Percentiles rank a stretch among this genome's conserved stretches.
These are phyloP conservation scores for Mesoligia furuncula DNA, from an alignment of 2,888 invertebrate genomes.

Conservation along the genomic window DNA sequence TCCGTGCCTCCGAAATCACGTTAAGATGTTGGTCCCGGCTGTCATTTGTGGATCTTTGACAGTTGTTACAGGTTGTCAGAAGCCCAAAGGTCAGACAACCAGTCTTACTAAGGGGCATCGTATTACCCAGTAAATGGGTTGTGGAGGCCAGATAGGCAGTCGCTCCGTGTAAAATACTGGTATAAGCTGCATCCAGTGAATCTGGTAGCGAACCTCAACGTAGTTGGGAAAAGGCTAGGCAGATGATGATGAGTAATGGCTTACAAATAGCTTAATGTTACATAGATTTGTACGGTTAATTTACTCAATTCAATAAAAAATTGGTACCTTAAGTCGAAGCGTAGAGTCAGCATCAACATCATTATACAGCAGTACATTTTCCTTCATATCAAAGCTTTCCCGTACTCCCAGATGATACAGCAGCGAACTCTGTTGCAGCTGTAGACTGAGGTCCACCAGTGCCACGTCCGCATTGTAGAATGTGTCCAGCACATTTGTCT, in stretches of 20 bases:
- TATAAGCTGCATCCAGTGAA: not conserved
- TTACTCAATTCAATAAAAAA: not conserved
- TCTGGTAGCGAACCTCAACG: not conserved
- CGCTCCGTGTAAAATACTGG: too few relatives aligned
- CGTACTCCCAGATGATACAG: constrained; percentile 99
- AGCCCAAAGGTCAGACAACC: not conserved
- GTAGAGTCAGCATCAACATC: constrained; percentile 97
- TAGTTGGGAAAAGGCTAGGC: not conserved
- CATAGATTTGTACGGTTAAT: not conserved
- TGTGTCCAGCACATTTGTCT: constrained; percentile 97
- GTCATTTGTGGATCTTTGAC: not conserved
- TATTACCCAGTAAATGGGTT: not conserved
- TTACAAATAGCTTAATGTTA: not conserved
- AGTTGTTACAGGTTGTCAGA: not conserved
- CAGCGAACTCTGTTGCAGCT: constrained; percentile 97
- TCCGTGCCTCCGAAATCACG: not conserved
- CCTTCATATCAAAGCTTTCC: constrained; percentile 99
- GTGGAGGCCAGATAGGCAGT: too few relatives aligned
- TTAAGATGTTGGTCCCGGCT: not conserved
- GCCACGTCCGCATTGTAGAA: constrained; percentile 99
- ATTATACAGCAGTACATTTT: constrained; percentile 97
- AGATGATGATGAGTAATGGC: not conserved
- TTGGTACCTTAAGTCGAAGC: constrained; percentile 94
- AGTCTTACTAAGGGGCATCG: not conserved
- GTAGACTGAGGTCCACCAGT: constrained; percentile 97